Evolutionary conservation across 2,797 vertebrate species (phyloP).

Genomic region (Enteromius unitaeniatus): DNA sequence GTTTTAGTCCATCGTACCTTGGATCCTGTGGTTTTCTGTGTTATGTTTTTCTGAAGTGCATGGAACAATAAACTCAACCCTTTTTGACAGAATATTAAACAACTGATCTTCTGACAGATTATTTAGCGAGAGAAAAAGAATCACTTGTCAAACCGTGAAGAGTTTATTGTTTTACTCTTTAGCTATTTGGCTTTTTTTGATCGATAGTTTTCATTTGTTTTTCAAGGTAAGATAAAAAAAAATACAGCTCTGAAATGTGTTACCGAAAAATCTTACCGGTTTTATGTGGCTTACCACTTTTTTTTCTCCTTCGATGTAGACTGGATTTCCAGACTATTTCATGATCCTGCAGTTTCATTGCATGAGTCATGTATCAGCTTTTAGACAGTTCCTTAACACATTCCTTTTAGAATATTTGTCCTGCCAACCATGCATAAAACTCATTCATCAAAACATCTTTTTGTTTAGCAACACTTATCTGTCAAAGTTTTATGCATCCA

Average conservation of each 20-base stretch:
- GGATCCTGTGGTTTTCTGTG: conserved; percentile 22
- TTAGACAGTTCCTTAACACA: conserved; percentile 6
- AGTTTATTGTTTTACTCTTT: conserved; percentile 9
- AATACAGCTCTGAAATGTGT: neutral
- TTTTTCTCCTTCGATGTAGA: neutral
- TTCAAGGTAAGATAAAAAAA: neutral
- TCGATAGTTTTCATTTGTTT: neutral
- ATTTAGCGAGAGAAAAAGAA: neutral
- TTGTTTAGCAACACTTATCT: neutral
- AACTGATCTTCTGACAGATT: conserved; percentile 4
- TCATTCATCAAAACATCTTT: conserved; percentile 6
- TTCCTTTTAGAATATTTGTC: conserved; percentile 36
- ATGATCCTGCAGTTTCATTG: neutral
- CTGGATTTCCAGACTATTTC: neutral
- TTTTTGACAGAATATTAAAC: conserved; percentile 28
- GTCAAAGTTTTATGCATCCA: conserved; percentile 19
- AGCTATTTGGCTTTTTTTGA: neutral
- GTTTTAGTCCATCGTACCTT: conserved; percentile 6
- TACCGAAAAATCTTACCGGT: no score
- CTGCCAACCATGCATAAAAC: conserved; percentile 8
- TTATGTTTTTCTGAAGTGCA: conserved; percentile 16
- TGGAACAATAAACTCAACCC: neutral
- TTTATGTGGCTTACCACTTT: neutral
- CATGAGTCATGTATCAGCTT: conserved; percentile 15
- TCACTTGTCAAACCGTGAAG: neutral